Evolutionary conservation across 2,113 vertebrate species (phyloP), one percentile per base, ranked within the genome.

Genomic region (Mystacornis crossleyi): DNA sequence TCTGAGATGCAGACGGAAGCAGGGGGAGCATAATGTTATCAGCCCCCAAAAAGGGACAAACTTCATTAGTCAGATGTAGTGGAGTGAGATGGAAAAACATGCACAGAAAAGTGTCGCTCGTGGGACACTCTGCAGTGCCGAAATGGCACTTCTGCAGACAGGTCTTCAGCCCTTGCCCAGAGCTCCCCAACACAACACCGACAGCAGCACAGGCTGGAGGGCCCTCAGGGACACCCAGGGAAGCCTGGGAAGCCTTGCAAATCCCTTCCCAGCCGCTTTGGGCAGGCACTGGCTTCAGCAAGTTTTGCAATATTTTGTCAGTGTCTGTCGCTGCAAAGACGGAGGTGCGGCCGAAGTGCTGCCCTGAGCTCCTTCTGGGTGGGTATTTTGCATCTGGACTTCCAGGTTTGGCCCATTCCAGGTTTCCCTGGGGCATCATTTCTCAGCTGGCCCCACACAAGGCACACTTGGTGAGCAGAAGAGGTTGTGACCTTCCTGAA

Each of bases 111-210:
- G 38, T 10, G 1, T 33, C 45, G 10, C 38, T 78, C 4, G 1
- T 38, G 33, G 73, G 84, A n/a, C 53, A 58, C 45, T 21, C 31
- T 61, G 65, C 78, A 14, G 81, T 1, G 8, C 25, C 11, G 5
- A 34, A 55, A 8, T 0, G 0, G 19, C 18, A 2, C 1, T n/a
- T 53, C 14, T 45, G 60, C 60, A 70, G 69, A 17, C 0, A 0
- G 1, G 11, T 6, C 38, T 51, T 33, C 74, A 55, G 40, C 17
- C 19, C 36, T 4, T 8, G 14, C 28, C 64, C 50, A 3, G 58
- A 50, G 75, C 67, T 60, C 66, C 65, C 8, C 16, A 6, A 0
- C 0, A 2, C 43, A 8, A 8, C 1, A 15, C 55, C 13, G 61
- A 25, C 16, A 64, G 89, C 67, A 40, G 72, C 66, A 7, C 47